phyloP scores from a whole-genome alignment of 2,797 vertebrate species.

The Scyliorhinus canicula region DNA sequence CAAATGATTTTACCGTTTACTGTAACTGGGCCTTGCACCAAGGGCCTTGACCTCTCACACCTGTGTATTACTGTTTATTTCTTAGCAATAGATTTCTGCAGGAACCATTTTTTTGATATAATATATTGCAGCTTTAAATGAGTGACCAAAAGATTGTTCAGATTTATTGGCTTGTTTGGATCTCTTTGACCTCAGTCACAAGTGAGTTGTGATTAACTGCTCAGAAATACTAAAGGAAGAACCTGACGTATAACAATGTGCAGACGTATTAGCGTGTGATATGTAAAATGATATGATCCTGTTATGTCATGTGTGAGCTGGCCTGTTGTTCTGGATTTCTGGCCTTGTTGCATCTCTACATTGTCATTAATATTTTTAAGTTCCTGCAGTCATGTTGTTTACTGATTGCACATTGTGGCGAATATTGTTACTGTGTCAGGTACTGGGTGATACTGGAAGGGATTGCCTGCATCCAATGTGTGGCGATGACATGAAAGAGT shows the following conservation, averaged over 20 bases:
- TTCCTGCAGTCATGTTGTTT: not conserved
- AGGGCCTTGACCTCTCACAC: not conserved
- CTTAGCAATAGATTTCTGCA: not conserved
- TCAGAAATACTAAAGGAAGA: not conserved
- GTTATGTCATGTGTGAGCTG: conserved; percentile 2
- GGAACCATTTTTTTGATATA: not conserved
- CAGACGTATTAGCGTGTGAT: conserved; percentile 9
- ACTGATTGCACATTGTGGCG: not conserved
- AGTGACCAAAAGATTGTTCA: not conserved
- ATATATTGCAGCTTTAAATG: conserved; percentile 35
- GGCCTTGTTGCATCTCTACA: not conserved
- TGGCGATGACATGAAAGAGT: not conserved
- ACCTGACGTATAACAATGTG: not conserved
- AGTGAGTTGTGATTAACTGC: conserved; percentile 14
- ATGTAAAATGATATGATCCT: not conserved
- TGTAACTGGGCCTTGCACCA: not conserved
- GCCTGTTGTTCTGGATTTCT: conserved; percentile 19
- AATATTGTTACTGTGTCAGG: not conserved
- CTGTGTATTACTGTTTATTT: not conserved
- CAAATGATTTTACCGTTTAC: not conserved
- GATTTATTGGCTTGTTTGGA: conserved; percentile 17
- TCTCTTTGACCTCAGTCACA: not conserved
- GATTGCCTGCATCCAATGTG: not conserved
- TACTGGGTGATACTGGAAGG: not conserved
- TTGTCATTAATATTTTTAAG: conserved; percentile 22